Evolutionary conservation across 2,888 invertebrate species (phyloP), one percentile per base, ranked within the genome.

Genomic region (Colostygia pectinataria): DNA sequence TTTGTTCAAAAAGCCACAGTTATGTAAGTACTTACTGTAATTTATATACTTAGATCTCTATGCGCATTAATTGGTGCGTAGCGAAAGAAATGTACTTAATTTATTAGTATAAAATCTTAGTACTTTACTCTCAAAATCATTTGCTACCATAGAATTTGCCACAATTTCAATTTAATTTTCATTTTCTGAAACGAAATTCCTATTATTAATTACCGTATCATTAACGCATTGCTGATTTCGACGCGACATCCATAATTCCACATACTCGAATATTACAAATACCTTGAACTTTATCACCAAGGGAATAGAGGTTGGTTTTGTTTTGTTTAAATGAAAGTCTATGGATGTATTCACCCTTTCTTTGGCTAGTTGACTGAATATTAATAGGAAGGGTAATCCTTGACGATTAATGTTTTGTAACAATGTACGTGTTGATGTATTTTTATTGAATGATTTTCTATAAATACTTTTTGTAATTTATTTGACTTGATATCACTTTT

Each of bases 331-430:
- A 39, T 5, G 38, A 37, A 29, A 31, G 24, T 55, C 34, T 53
- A 31, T 44, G 74, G 78, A 80, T 80, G 76, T 84, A 87, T 86
- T 86, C 88, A 87, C 86, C 88, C 81, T 82, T 81, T 74, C 72
- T 69, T 77, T 70, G 71, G 77, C 77, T 82, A 81, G 82, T 85
- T 81, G 83, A 80, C 80, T 83, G 85, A 80, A 82, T 83, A 80
- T 83, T 83, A 85, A 85, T 84, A 85, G 67, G 68, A 63, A 70
- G 81, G 80, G 81, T 77, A 82, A 86, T 84, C 79, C 79, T 66
- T 68, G 63, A 72, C 79, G 76, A 85, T 86, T 82, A 79, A 80
- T 81, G 69, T 74, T 74, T 70, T 62, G 43, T 48, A 47, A 55
- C 54, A 49, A 59, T 59, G 63, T 61, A 47, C 55, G 53, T 59